These are phyloP conservation scores for Blennius ocellaris DNA, from an alignment of 2,113 vertebrate species.

Conservation along the genomic window DNA sequence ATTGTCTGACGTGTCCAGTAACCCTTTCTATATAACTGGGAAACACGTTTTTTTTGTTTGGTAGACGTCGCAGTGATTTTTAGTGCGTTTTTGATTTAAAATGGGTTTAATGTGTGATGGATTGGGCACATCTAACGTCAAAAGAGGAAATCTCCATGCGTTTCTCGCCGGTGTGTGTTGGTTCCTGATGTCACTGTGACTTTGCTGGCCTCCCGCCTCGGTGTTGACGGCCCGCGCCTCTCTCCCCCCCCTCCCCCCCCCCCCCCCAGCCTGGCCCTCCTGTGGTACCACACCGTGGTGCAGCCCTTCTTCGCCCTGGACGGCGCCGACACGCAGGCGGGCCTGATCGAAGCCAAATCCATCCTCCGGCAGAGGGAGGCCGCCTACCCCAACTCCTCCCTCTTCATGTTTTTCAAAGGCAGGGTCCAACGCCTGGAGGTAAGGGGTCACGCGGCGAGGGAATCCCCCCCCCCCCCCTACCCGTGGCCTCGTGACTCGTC, in stretches of 20 bases:
- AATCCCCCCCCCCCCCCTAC: no score
- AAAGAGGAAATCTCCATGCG: no score
- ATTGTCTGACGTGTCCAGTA: no score
- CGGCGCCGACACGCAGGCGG: constrained; percentile 89
- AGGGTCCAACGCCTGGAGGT: constrained; percentile 96
- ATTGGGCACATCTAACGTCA: no score
- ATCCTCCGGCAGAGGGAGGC: constrained; percentile 92
- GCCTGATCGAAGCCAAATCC: constrained; percentile 91
- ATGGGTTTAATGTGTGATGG: no score
- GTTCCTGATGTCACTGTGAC: no score
- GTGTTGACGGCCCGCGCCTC: constrained; percentile 3
- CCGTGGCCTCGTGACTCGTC: neutral
- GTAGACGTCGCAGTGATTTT: no score
- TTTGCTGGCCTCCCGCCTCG: neutral
- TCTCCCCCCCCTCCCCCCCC: no score
- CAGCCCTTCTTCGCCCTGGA: constrained; percentile 96
- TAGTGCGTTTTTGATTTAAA: no score
- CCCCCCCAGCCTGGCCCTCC: constrained; percentile 90
- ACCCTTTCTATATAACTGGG: no score
- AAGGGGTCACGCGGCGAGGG: constrained; percentile 10
- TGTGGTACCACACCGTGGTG: constrained; percentile 97
- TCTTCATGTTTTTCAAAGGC: constrained; percentile 98
- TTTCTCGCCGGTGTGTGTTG: no score
- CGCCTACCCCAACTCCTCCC: constrained; percentile 93
- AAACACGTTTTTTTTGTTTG: no score